These are phyloP conservation scores for Sebastes cheni DNA, from an alignment of 2,797 vertebrate genomes.

Conservation along the genomic window DNA sequence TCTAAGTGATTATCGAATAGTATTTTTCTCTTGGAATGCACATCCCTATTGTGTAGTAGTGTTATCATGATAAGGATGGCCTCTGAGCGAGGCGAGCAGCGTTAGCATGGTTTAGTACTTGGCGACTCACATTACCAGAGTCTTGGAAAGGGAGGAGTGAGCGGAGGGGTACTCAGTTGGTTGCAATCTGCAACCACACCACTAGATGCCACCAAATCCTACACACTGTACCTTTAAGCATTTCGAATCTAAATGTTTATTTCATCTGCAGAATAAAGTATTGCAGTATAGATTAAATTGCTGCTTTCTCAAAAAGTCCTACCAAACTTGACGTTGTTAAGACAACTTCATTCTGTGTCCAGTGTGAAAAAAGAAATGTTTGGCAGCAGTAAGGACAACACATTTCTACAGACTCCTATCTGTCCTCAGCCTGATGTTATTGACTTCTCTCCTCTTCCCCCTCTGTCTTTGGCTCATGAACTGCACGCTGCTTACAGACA, in stretches of 20 bases:
- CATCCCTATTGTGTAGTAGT: too few species aligned
- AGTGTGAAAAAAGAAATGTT: background rate
- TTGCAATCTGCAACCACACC: too few species aligned
- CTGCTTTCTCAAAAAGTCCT: background rate
- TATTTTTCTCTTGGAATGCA: too few species aligned
- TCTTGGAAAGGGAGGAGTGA: too few species aligned
- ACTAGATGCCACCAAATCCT: too few species aligned
- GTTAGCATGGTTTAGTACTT: too few species aligned
- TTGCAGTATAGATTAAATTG: background rate
- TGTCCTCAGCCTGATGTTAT: slow-evolving; percentile 16
- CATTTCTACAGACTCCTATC: slow-evolving; percentile 18
- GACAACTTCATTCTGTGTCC: background rate
- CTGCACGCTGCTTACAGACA: slow-evolving; percentile 39
- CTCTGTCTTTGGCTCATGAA: slow-evolving; percentile 25
- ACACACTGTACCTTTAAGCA: background rate
- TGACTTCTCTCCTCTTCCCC: slow-evolving; percentile 6
- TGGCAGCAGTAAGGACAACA: background rate
- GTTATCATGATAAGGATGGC: too few species aligned
- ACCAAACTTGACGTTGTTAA: background rate
- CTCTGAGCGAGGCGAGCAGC: too few species aligned
- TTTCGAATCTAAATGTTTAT: background rate
- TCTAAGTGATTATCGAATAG: too few species aligned
- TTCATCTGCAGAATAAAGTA: background rate
- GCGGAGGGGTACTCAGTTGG: too few species aligned
- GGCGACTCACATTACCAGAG: too few species aligned